These are phyloP conservation scores for Odontophorus gujanensis DNA, from an alignment of 2,113 vertebrate species.

Conservation along the genomic window DNA sequence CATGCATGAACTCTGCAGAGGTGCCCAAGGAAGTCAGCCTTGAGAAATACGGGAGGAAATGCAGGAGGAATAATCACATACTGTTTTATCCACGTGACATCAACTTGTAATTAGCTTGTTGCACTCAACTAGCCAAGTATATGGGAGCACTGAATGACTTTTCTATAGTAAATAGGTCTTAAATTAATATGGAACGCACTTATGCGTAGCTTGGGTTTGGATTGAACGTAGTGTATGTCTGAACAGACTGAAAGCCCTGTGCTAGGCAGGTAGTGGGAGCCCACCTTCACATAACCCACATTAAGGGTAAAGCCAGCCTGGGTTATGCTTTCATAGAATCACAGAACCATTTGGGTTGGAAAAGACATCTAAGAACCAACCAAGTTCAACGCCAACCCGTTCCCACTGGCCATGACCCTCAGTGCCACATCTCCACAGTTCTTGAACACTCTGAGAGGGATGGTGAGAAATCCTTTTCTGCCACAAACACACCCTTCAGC, in stretches of 20 bases:
- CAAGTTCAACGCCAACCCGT: too few relatives aligned
- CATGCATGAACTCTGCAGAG: background rate
- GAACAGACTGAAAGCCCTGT: background rate
- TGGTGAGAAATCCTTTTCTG: background rate
- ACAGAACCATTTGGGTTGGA: too few relatives aligned
- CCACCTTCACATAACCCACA: background rate
- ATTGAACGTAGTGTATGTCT: background rate
- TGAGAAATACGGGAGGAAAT: background rate
- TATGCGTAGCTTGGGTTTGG: background rate
- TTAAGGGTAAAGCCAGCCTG: background rate
- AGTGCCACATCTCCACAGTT: too few relatives aligned
- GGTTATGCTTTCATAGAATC: background rate
- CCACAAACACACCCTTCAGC: background rate
- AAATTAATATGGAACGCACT: background rate
- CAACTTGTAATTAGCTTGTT: constrained; percentile 63
- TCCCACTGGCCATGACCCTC: too few relatives aligned
- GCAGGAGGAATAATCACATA: constrained; percentile 33
- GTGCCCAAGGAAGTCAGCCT: background rate
- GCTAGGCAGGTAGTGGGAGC: background rate
- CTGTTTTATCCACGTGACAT: constrained; percentile 67
- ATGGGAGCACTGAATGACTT: background rate
- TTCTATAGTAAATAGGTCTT: constrained; percentile 51
- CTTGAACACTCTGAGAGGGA: too few relatives aligned
- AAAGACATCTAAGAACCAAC: too few relatives aligned
- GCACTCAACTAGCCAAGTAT: constrained; percentile 33